phyloP scores from a whole-genome alignment of 2,113 vertebrate genomes.

The Phylloscopus whistleri region DNA sequence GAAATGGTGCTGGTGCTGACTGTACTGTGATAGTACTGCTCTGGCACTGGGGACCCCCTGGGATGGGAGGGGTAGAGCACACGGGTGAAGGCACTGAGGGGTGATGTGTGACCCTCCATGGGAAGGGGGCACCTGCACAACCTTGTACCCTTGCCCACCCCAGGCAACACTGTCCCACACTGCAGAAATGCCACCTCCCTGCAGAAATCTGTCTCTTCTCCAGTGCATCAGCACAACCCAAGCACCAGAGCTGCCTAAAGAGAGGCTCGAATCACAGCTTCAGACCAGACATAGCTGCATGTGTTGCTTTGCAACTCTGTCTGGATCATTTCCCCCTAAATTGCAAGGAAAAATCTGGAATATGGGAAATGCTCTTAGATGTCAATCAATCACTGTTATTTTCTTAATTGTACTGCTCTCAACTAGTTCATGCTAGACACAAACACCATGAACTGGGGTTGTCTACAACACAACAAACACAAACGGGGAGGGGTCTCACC shows the following conservation, averaged over 20 bases:
- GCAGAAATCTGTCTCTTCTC: neutral
- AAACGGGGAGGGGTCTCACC: neutral
- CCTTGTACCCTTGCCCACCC: neutral
- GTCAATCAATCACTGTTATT: neutral
- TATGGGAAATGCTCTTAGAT: neutral
- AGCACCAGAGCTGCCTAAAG: neutral
- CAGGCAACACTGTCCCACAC: neutral
- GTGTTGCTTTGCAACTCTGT: neutral
- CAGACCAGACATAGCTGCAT: neutral
- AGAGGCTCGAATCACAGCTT: rapidly evolving
- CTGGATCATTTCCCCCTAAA: neutral
- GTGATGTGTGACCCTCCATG: neutral
- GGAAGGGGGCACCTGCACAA: neutral
- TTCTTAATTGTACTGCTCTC: neutral
- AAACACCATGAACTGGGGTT: neutral
- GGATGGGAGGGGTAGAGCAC: neutral
- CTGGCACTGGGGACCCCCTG: rapidly evolving
- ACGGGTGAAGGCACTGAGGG: neutral
- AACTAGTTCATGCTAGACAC: neutral
- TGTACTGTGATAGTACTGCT: rapidly evolving
- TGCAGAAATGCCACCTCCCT: neutral
- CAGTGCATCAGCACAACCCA: neutral
- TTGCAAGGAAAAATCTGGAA: neutral
- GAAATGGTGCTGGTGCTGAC: neutral
- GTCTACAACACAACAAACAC: neutral